These are phyloP conservation scores for Xiphophorus maculatus DNA, from an alignment of 2,113 vertebrate species.

Conservation along the genomic window DNA sequence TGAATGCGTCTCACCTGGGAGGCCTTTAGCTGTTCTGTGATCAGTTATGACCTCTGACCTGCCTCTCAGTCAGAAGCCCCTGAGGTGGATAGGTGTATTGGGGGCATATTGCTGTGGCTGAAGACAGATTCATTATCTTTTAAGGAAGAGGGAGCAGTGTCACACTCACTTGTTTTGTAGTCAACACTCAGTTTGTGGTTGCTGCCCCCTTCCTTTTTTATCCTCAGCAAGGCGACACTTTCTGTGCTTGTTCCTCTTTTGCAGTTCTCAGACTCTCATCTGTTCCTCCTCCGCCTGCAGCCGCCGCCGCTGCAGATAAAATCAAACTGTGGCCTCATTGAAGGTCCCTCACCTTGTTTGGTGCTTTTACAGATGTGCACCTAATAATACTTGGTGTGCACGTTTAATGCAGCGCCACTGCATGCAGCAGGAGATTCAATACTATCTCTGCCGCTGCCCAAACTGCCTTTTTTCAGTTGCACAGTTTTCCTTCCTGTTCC, in stretches of 20 bases:
- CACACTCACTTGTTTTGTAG: slow-evolving; percentile 21
- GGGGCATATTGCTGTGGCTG: background rate
- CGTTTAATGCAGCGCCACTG: background rate
- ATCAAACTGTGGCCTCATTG: slow-evolving; percentile 4
- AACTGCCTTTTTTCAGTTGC: background rate
- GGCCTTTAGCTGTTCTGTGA: no score
- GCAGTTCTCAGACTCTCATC: slow-evolving; percentile 22
- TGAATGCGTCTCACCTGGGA: no score
- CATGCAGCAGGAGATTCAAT: background rate
- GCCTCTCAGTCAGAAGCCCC: no score
- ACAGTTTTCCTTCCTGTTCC: slow-evolving; percentile 5
- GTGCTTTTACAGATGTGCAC: background rate
- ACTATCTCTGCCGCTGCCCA: background rate
- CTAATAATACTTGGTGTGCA: background rate
- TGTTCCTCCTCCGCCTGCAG: slow-evolving; percentile 28
- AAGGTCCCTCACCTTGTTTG: background rate
- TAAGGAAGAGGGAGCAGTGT: slow-evolving; percentile 4
- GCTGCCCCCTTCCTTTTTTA: slow-evolving; percentile 45
- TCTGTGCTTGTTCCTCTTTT: slow-evolving; percentile 42
- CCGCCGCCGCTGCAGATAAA: background rate
- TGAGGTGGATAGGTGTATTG: no score
- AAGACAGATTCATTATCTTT: background rate
- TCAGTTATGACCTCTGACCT: no score
- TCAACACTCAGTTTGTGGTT: slow-evolving; percentile 27
- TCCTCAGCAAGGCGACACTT: slow-evolving; percentile 27